Evolutionary conservation across 2,888 invertebrate genomes (phyloP).

Genomic region (Augiades crinisus): DNA sequence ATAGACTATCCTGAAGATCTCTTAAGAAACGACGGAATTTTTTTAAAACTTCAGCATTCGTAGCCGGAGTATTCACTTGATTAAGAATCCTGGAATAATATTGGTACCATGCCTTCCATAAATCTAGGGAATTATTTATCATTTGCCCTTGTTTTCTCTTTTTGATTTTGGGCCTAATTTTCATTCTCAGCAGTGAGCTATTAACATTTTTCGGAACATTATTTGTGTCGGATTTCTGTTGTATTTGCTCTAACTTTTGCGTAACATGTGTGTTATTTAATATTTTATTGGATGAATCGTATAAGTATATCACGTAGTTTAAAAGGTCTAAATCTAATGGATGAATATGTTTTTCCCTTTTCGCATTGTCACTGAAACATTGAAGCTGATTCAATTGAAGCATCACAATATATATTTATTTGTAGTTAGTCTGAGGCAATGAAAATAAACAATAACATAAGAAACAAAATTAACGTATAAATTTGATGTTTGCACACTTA

Average conservation of each 20-base stretch:
- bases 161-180: constrained; percentile 34
- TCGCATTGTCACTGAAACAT: constrained; percentile 38
- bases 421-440: too few relatives aligned
- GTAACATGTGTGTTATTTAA: too few relatives aligned
- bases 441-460: too few relatives aligned
- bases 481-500: too few relatives aligned
- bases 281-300: constrained; percentile 34
- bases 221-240: too few relatives aligned
- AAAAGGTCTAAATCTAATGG: constrained; percentile 50
- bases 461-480: too few relatives aligned
- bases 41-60: constrained; percentile 31
- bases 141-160: constrained; percentile 28
- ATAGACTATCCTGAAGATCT: constrained; percentile 39
- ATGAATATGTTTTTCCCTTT: constrained; percentile 35
- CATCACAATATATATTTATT: too few relatives aligned
- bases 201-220: neutral
- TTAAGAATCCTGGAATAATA: constrained; percentile 14
- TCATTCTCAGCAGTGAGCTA: constrained; percentile 14
- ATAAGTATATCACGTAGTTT: constrained; percentile 47
- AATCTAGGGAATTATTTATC: constrained; percentile 29
- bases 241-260: too few relatives aligned
- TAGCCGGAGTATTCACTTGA: neutral
- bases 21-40: constrained; percentile 35
- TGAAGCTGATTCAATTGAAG: too few relatives aligned
- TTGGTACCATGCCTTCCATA: constrained; percentile 27